These are phyloP conservation scores for Seriola quinqueradiata DNA, from an alignment of 2,113 vertebrate species.

Conservation along the genomic window DNA sequence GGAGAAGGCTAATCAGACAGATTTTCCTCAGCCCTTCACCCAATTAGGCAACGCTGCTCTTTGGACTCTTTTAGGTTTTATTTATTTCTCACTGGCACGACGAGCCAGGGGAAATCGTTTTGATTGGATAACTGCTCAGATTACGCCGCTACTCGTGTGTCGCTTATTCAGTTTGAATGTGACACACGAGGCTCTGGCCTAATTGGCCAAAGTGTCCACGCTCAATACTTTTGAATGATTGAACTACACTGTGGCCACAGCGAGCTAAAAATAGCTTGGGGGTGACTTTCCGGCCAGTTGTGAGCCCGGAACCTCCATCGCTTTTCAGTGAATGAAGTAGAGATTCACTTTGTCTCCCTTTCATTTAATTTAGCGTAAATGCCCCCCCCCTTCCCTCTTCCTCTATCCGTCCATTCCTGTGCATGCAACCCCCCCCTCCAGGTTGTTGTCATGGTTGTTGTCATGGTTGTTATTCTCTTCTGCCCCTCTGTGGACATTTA, in stretches of 20 bases:
- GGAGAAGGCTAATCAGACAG: constrained; percentile 78
- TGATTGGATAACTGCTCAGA: background rate
- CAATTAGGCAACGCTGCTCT: constrained; percentile 35
- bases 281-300: background rate
- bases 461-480: background rate
- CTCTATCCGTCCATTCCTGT: background rate
- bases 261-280: background rate
- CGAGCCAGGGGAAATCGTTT: background rate
- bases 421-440: background rate
- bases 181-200: constrained; percentile 5
- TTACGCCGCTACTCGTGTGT: background rate
- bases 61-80: background rate
- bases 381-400: background rate
- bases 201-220: constrained; percentile 24
- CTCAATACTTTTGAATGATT: constrained; percentile 49
- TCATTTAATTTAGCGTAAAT: constrained; percentile 4
- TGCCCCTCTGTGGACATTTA: constrained; percentile 51
- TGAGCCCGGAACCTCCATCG: background rate
- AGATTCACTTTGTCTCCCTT: background rate
- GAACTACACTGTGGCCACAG: background rate
- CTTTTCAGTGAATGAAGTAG: background rate
- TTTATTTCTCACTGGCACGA: background rate
- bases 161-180: background rate
- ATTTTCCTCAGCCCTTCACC: constrained; percentile 54
- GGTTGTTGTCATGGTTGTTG: background rate